These are phyloP conservation scores for Malacoctenus gilli DNA, from an alignment of 2,797 vertebrate species.

Conservation along the genomic window DNA sequence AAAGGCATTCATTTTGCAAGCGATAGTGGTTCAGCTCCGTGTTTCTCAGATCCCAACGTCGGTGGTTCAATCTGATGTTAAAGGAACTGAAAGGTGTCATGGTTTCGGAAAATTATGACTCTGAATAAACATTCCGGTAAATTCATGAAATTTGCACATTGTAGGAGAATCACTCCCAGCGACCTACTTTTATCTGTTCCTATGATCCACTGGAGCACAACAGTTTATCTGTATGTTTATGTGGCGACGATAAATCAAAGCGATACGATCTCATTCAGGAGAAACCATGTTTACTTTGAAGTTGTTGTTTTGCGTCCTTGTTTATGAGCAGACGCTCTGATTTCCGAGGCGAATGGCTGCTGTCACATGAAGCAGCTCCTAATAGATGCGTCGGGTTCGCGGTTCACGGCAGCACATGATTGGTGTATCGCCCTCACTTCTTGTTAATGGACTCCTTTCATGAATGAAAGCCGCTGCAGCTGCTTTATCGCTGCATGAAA, in stretches of 20 bases:
- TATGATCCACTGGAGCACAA: neutral
- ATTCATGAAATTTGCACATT: too few relatives aligned
- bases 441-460: conserved; percentile 44
- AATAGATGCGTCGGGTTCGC: conserved; percentile 56
- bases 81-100: too few relatives aligned
- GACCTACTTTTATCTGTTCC: too few relatives aligned
- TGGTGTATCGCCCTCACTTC: conserved; percentile 41
- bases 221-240: neutral
- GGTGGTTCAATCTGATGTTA: too few relatives aligned
- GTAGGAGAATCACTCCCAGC: too few relatives aligned
- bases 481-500: conserved; percentile 46
- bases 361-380: conserved; percentile 44
- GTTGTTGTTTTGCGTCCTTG: conserved; percentile 12
- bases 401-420: conserved; percentile 39
- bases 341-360: conserved; percentile 62
- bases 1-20: too few relatives aligned
- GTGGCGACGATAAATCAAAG: neutral
- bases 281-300: conserved; percentile 1
- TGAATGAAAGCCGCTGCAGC: conserved; percentile 49
- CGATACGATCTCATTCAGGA: conserved; percentile 4
- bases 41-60: too few relatives aligned
- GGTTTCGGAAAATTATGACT: too few relatives aligned
- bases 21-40: too few relatives aligned
- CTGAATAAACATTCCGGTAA: too few relatives aligned
- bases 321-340: conserved; percentile 55